Percentiles rank a stretch among this genome's conserved stretches.
These are phyloP conservation scores for Paedocypris micromegethes DNA, from an alignment of 2,797 vertebrate genomes.

Conservation along the genomic window DNA sequence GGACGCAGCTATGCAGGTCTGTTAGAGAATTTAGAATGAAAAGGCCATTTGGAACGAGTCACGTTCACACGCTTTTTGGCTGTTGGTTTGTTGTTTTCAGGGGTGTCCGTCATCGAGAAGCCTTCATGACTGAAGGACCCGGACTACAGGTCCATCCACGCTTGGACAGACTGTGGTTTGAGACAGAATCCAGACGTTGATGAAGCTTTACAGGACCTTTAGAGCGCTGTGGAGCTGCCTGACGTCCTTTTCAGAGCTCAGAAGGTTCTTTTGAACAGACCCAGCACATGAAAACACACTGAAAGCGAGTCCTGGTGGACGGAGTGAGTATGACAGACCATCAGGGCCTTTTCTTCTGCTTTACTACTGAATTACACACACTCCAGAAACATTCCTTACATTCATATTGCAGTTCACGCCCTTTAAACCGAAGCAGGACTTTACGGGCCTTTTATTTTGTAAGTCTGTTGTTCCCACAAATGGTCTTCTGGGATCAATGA, in stretches of 20 bases:
- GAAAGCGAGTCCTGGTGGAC: neutral
- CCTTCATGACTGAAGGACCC: constrained; percentile 59
- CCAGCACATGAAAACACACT: no score
- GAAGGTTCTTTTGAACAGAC: no score
- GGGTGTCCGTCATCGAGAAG: constrained; percentile 76
- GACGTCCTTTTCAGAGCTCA: no score
- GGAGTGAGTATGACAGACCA: neutral
- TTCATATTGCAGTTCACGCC: constrained; percentile 4
- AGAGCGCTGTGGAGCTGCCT: no score
- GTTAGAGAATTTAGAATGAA: neutral
- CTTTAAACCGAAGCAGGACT: constrained; percentile 6
- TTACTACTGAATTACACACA: constrained; percentile 47
- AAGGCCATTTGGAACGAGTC: no score
- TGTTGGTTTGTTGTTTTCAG: constrained; percentile 48
- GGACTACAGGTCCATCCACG: constrained; percentile 33
- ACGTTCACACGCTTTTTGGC: neutral
- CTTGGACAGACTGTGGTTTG: constrained; percentile 40
- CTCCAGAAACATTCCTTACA: constrained; percentile 22
- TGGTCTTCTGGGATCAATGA: constrained; percentile 48
- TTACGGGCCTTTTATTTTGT: no score
- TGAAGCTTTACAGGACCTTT: neutral
- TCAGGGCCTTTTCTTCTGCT: constrained; percentile 19
- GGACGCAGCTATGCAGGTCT: constrained; percentile 91
- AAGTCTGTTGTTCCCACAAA: no score
- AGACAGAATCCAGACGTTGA: constrained; percentile 17